These are phyloP conservation scores for Chymomyza costata DNA, from an alignment of 1,140 invertebrate species.

Conservation along the genomic window DNA sequence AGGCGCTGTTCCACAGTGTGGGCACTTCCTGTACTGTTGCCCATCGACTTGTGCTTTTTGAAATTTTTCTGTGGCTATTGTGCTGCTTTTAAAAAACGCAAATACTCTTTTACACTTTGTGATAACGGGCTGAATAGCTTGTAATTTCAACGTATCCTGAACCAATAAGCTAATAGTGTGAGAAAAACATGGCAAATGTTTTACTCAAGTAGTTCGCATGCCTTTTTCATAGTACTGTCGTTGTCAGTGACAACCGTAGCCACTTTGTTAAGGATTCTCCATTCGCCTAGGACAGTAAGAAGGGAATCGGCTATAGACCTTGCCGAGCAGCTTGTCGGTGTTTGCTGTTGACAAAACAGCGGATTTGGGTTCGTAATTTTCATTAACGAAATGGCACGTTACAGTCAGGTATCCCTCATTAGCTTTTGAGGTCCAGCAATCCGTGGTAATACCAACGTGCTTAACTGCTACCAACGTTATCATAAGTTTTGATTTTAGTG, in stretches of 20 bases:
- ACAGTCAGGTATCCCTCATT: too few species aligned
- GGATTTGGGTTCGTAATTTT: too few species aligned
- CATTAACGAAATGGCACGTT: too few species aligned
- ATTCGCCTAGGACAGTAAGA: neutral
- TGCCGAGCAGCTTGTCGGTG: neutral
- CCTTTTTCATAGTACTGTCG: conserved; percentile 4
- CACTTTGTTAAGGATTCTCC: neutral
- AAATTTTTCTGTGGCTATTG: neutral
- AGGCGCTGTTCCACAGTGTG: conserved; percentile 2
- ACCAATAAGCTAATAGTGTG: neutral
- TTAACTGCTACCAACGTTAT: neutral
- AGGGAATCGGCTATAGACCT: neutral
- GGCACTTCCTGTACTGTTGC: neutral
- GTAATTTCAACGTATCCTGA: too few species aligned
- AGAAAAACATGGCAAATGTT: neutral
- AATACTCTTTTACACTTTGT: neutral
- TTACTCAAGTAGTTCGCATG: neutral
- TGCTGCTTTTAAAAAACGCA: neutral
- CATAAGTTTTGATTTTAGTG: neutral
- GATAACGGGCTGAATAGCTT: neutral
- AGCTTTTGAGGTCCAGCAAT: neutral
- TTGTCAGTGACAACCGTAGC: neutral
- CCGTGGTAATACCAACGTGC: neutral
- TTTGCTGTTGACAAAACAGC: neutral
- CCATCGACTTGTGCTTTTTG: neutral